Base-by-base conservation (phyloP, 2,797 vertebrate genomes). In the Rhinichthys osculus region DNA sequence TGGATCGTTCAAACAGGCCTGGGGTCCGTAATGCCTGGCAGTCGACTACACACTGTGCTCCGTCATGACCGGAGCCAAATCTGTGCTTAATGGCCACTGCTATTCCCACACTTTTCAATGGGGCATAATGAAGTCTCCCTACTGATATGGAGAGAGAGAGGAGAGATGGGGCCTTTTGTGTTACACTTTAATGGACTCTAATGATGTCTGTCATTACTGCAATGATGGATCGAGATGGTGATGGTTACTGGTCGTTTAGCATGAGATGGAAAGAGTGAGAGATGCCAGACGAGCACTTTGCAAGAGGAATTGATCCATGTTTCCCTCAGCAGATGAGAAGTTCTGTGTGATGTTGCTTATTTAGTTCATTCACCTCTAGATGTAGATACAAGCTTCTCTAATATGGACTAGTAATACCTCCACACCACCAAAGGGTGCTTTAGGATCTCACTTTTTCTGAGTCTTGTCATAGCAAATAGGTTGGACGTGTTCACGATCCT, bases 61-160 rank as follows among this genome's bases (percentile, higher is more conserved):
- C 81, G 72, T 87, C 84, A 89, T 91, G 89, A 87, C 90, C 85
- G 91, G 89, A 90, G 83, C 81, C 85, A 88, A 92, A 95, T 95
- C 94, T 93, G 94, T 94, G 90, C 88, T 40, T 85, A 90, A 89
- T 92, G 88, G 83, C 90, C 85, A 7, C 57, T 70, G 87, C 69
- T 54, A 52, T 89, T 89, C 88, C 85, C 88, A 86, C 82, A 76
- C 88, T 84, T 30, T 86, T 88, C 89, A 90, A 90, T 87, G 76
- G 89, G 91, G 85, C 81, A 86, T 82, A 78, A 91, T 92, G 91
- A 90, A 87, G 90, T 90, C 86, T 82, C 86, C 86, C 79, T 87
- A 89, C 90, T 64, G 91, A 82, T 89, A 89, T 86, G 76, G 52
- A 86, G 76, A 87, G 27, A 40, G 89, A 90, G 62, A 84, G 47